Base-by-base conservation (phyloP, 2,888 invertebrate species). In the Sisyra terminalis region DNA sequence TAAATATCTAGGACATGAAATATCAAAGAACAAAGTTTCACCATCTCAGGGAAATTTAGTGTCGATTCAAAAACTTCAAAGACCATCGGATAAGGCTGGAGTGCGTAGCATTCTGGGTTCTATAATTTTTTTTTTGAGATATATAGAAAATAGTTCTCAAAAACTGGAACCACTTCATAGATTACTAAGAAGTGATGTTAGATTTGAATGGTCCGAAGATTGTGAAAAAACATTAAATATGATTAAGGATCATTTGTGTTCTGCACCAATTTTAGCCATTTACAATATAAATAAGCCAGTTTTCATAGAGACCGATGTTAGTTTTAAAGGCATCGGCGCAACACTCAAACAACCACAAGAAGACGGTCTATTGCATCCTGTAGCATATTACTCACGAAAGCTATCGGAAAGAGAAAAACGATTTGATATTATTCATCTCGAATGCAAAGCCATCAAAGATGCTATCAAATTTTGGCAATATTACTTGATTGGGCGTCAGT, bases 381-480 rank as follows among this genome's bases (percentile, higher is more conserved):
- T 49, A 35, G 46, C 46, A 39, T 49, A 39, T 32, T 50, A 50
- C 36, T 49, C 48, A 8, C 31, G 42, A 38, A 49, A 50, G 45
- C 30, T 49, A 16, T 45, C 14, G 3, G 17, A 48, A 14, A 24
- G 29, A 35, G 46, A 50, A 42, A 49, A 48, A 42, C 46, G 17
- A 13, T 42, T 46, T 44, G 47, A 47, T 46, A 49, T 49, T 2
- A 52, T 51, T 10, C 49, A 45, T 29, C 34, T 50, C n/a, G 50
- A 51, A 47, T 46, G 48, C 16, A 13, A 49, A 10, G 48, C 50
- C 2, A 50, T 50, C 9, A 50, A 51, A 43, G 49, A 51, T 43
- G 46, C 47, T 5, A 44, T 48, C 9, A 30, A 46, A 29, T 50
- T 48, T 30, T 49, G 51, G 50, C 50, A 50, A 41, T 48, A 49